phyloP scores from a whole-genome alignment of 2,113 vertebrate species.

The Pelusios castaneus region DNA sequence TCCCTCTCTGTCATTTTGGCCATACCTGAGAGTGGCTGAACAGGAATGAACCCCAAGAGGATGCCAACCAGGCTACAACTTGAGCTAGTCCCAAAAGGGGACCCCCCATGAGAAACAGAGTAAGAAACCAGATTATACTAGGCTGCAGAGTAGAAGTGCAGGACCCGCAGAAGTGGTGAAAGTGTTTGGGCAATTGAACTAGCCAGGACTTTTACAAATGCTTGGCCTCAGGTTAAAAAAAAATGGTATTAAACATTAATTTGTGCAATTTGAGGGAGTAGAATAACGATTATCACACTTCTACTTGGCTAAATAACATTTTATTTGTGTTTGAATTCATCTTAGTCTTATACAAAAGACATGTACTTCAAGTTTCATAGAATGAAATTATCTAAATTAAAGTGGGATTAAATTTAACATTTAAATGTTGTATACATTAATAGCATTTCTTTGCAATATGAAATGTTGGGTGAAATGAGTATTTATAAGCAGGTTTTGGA shows the following conservation, averaged over 20 bases:
- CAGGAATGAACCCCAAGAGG: too few relatives aligned
- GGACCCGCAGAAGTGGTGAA: too few relatives aligned
- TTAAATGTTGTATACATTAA: not conserved
- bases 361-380: not conserved
- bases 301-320: not conserved
- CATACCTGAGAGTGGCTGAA: too few relatives aligned
- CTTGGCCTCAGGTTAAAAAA: not conserved
- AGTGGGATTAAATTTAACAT: not conserved
- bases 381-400: not conserved
- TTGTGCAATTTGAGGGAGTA: not conserved
- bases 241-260: not conserved
- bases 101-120: too few relatives aligned
- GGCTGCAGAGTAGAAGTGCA: too few relatives aligned
- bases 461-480: not conserved
- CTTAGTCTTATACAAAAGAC: not conserved
- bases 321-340: not conserved
- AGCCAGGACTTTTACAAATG: not conserved
- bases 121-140: too few relatives aligned
- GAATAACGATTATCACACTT: not conserved
- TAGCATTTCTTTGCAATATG: not conserved
- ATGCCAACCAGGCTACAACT: too few relatives aligned
- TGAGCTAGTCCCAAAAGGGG: too few relatives aligned
- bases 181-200: not conserved
- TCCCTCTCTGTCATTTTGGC: too few relatives aligned
- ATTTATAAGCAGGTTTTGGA: not conserved